Conservation (phyloP, 35 echinoderm and acorn worm species). For the Ptychodera flava region DNA sequence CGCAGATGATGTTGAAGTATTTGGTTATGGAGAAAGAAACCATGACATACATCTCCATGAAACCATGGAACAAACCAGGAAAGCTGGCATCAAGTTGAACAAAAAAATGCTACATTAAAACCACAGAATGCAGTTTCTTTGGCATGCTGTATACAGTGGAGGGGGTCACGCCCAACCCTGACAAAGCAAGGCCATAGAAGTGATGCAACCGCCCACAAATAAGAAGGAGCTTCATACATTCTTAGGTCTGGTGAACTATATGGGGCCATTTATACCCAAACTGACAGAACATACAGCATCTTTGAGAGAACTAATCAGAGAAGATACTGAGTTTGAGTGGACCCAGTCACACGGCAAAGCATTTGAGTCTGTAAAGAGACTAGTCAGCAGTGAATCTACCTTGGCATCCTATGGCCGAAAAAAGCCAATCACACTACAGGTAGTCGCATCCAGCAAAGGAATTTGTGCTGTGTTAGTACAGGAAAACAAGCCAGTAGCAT, state of each 20-base stretch:
- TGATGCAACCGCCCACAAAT: conserved; percentile 9
- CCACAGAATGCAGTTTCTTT: conserved; percentile 33
- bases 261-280: conserved; percentile 36
- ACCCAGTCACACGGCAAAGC: background rate
- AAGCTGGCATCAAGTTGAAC: conserved; percentile 41
- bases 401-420: no score
- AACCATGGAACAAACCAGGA: conserved; percentile 25
- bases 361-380: no score
- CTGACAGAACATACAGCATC: conserved; percentile 33
- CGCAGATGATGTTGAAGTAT: conserved; percentile 43
- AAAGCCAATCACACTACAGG: no score
- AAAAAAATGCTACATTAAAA: conserved; percentile 44
- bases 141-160: conserved; percentile 16
- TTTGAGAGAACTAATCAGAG: conserved; percentile 28
- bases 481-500: no score
- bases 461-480: no score
- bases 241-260: conserved; percentile 44
- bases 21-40: conserved; percentile 6
- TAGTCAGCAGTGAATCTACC: no score
- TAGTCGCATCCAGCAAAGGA: no score
- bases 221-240: conserved; percentile 42
- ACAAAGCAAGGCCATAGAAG: conserved; percentile 25
- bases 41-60: conserved; percentile 34
- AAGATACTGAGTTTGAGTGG: conserved; percentile 37
- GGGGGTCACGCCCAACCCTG: conserved; percentile 35